These are phyloP conservation scores for Noctua fimbriata DNA, from an alignment of 2,888 invertebrate genomes.

Conservation along the genomic window DNA sequence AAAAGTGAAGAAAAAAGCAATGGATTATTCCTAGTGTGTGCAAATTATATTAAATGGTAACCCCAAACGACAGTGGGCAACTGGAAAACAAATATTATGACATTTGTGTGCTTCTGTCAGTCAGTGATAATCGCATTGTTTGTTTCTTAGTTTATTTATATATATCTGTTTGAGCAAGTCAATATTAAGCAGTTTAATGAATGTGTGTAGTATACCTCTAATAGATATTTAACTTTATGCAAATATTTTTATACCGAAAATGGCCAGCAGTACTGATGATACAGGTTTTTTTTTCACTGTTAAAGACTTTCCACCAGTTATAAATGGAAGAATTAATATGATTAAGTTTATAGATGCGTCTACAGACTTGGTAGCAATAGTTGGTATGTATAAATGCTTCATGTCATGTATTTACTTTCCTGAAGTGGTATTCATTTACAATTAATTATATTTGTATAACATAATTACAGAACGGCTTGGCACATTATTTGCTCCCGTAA, in stretches of 20 bases:
- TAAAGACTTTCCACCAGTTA: slow-evolving; percentile 89
- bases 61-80: slow-evolving; percentile 68
- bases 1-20: slow-evolving; percentile 48
- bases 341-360: slow-evolving; percentile 91
- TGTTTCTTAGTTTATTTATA: slow-evolving; percentile 25
- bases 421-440: neutral
- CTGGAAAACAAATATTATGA: slow-evolving; percentile 61
- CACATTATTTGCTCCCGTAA: slow-evolving; percentile 93
- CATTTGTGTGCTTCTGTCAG: slow-evolving; percentile 32
- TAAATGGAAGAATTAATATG: slow-evolving; percentile 91
- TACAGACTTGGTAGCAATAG: slow-evolving; percentile 90
- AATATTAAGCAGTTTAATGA: slow-evolving; percentile 45
- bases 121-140: slow-evolving; percentile 11
- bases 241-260: slow-evolving; percentile 63
- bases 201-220: slow-evolving; percentile 62
- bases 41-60: slow-evolving; percentile 69
- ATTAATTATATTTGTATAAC: slow-evolving; percentile 1
- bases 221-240: slow-evolving; percentile 36
- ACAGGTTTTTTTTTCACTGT: slow-evolving; percentile 72
- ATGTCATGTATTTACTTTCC: neutral
- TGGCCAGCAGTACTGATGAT: slow-evolving; percentile 72
- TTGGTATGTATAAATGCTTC: slow-evolving; percentile 89
- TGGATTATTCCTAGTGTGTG: slow-evolving; percentile 39
- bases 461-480: slow-evolving; percentile 93
- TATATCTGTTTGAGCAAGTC: slow-evolving; percentile 12